Evolutionary conservation across 2,113 vertebrate genomes (phyloP).

Genomic region (Crocuta crocuta): DNA sequence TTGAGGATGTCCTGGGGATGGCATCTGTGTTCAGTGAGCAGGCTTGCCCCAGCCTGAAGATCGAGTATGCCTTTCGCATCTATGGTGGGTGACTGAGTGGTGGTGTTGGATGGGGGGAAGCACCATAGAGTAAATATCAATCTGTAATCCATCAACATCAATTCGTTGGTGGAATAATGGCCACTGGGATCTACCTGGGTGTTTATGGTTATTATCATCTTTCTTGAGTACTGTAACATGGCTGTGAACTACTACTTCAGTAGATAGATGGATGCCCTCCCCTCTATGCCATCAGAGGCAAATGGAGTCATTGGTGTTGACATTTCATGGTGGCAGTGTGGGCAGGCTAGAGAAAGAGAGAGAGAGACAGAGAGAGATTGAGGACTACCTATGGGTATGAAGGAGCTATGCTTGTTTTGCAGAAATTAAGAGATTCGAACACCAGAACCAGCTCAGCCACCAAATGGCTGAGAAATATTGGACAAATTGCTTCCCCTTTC

Average conservation of each 20-base stretch:
- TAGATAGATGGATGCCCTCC: background rate
- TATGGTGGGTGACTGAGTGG: constrained; percentile 51
- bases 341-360: background rate
- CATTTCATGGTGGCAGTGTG: background rate
- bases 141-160: background rate
- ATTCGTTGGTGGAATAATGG: background rate
- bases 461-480: background rate
- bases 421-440: background rate
- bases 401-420: background rate
- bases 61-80: constrained; percentile 71
- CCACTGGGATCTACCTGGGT: background rate
- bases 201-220: background rate
- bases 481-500: background rate
- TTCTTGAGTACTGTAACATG: background rate
- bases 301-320: background rate
- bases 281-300: background rate
- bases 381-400: background rate
- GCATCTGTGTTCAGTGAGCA: constrained; percentile 79
- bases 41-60: constrained; percentile 83
- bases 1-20: constrained; percentile 79
- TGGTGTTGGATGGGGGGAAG: background rate
- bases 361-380: background rate
- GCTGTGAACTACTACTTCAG: background rate
- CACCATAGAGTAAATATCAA: background rate
- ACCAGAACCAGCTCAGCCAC: background rate